phyloP scores from a whole-genome alignment of 2,113 vertebrate genomes.

The Himantopus leucocephalus region DNA sequence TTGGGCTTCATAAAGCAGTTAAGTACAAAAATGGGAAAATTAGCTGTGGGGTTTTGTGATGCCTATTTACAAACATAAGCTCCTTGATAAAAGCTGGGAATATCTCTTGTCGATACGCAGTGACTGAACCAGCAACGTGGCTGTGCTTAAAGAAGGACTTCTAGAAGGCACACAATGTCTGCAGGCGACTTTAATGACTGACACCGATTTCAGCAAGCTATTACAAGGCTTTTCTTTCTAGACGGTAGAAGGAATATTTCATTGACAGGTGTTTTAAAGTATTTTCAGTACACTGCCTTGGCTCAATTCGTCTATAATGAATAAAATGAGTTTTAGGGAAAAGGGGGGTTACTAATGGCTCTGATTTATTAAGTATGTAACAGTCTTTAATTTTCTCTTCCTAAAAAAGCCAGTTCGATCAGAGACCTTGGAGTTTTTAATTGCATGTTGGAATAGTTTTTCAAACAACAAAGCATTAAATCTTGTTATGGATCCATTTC shows the following conservation, averaged over 20 bases:
- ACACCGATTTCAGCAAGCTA: slow-evolving; percentile 39
- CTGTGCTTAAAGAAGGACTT: neutral
- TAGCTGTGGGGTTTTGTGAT: slow-evolving; percentile 10
- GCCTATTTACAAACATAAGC: neutral
- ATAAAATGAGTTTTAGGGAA: neutral
- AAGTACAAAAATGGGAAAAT: neutral
- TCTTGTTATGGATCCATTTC: slow-evolving; percentile 4
- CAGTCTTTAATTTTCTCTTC: neutral
- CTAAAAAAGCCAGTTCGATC: neutral
- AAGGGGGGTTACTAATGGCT: neutral
- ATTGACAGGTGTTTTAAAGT: slow-evolving; percentile 68
- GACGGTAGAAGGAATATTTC: slow-evolving; percentile 59
- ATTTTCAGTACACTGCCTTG: neutral
- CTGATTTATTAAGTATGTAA: neutral
- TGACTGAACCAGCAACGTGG: neutral
- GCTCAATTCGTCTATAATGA: neutral
- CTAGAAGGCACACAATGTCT: neutral
- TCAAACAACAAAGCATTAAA: slow-evolving; percentile 16
- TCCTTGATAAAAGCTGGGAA: neutral
- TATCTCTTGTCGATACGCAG: slow-evolving; percentile 18
- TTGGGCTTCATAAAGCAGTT: neutral
- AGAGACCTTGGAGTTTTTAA: neutral
- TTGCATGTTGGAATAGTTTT: neutral
- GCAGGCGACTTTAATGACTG: slow-evolving; percentile 12
- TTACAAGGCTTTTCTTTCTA: slow-evolving; percentile 77